phyloP scores from a whole-genome alignment of 2,888 invertebrate genomes.

The Pandemis corylana region DNA sequence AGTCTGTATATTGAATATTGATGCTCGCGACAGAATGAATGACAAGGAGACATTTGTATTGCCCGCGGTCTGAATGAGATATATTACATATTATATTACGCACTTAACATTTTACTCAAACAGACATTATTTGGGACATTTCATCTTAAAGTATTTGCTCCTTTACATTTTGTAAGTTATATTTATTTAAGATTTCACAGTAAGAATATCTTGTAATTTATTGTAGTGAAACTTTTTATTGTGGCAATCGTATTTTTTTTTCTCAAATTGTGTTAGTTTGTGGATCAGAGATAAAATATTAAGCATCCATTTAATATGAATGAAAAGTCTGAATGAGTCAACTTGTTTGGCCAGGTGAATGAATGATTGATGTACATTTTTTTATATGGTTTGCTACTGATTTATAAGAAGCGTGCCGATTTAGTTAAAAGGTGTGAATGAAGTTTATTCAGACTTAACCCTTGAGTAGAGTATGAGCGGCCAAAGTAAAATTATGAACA shows the following conservation, averaged over 20 bases:
- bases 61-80: slow-evolving; percentile 36
- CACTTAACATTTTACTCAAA: slow-evolving; percentile 13
- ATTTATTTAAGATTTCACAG: slow-evolving; percentile 58
- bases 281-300: slow-evolving; percentile 29
- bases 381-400: slow-evolving; percentile 19
- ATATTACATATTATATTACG: not conserved
- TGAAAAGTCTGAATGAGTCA: slow-evolving; percentile 25
- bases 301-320: slow-evolving; percentile 30
- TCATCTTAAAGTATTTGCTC: slow-evolving; percentile 33
- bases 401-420: slow-evolving; percentile 22
- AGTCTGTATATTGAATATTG: slow-evolving; percentile 60
- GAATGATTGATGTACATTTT: slow-evolving; percentile 24
- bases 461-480: slow-evolving; percentile 24
- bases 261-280: slow-evolving; percentile 45
- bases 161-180: slow-evolving; percentile 53
- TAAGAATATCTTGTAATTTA: slow-evolving; percentile 50
- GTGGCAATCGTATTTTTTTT: slow-evolving; percentile 48
- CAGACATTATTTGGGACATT: slow-evolving; percentile 48
- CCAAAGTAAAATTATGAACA: slow-evolving; percentile 33
- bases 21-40: slow-evolving; percentile 68
- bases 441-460: slow-evolving; percentile 16
- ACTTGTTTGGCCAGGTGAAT: slow-evolving; percentile 1
- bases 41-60: slow-evolving; percentile 47
- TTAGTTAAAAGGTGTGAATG: slow-evolving; percentile 23
- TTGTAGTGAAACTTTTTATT: slow-evolving; percentile 50